Evolutionary conservation across 64 coral and sea anemone genomes (phyloP), one percentile per base, ranked within the genome.

Genomic region (Dendrophyllia cribrosa): DNA sequence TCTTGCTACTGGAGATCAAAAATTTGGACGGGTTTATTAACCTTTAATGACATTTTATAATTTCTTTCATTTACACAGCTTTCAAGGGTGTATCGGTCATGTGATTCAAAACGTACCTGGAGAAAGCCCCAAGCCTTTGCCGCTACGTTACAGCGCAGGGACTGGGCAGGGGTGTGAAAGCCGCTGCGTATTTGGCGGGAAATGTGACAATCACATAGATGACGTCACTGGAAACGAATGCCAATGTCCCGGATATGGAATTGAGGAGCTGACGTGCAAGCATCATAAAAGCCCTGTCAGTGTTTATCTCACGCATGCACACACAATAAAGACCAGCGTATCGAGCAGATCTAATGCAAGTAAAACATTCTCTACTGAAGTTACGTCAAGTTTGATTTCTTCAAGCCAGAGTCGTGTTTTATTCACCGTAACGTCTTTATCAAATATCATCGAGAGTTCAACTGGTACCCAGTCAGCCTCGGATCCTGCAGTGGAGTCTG

Each of bases 31-130:
- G 43, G 9, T 63, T 62, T 84, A 50, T 65, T 22, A 65, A 84
- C 15, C 62, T 84, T 50, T 65, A 67, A 84, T 51, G 58, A 9
- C 17, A 47, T 48, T 68, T 84, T 19, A 43, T 60, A 59, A 50
- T 66, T 9, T 51, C 34, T 68, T 68, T 67, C 7, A 84, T 84
- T 75, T 20, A 23, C 12, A 6, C 62, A 84, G 80, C 23, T 84
- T 84, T 65, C 44, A 84, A 47, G 80, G 80, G 6, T 84, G 80
- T 47, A 51, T 84, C 48, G 80, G 80, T 13, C 80, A 67, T 9
- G 44, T 84, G 17, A 84, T 61, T n/a, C 61, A 67, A 51, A 67
- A 25, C n/a, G 62, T 43, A 21, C 80, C 61, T 49, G 62, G 12
- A 26, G 44, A 46, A 66, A 10, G 17, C 16, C 60, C 80, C 43